Evolutionary conservation across 1,140 invertebrate genomes (phyloP), one percentile per base, ranked within the genome.

Genomic region (Lasaia peninsularis): DNA sequence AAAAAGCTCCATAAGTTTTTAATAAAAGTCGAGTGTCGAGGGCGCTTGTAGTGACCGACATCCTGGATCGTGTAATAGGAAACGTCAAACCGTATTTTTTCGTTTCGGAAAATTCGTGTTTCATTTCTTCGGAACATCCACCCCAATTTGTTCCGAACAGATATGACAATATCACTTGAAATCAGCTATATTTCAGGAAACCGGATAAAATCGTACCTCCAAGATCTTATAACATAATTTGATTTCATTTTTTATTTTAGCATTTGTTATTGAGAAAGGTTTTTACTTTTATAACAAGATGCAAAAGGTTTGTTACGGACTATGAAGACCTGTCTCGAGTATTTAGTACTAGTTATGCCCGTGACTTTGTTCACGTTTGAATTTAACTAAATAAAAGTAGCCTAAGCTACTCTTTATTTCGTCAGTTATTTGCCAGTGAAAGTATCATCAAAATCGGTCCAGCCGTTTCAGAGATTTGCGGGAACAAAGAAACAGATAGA

Each of bases 111-210:
- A 44, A 44, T 16, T 44, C 37, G 37, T 44, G 37, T 18, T 44
- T 44, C 37, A 44, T 44, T 44, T 44, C 37, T 44, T 44, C 14
- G 7, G 1, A 44, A 18, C 37, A 44, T 44, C 37, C 14, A 44
- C 37, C 37, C 16, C 37, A 44, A 44, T 44, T 44, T 44, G 37
- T 44, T 44, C 37, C 16, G 16, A 20, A 10, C 37, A 44, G 37
- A 44, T 44, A 44, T 44, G 37, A 44, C 37, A 44, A 44, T 44
- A 44, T 44, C 37, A 44, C 37, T 18, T 44, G 37, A 44, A 44
- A 44, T 44, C 37, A 44, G 37, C 37, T 10, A 44, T 44, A 44
- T 44, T 44, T 44, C 18, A 44, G 37, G 37, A 11, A 44, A 44
- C 37, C 37, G 37, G 14, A 16, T 44, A 9, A 44, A 44, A 44